Conservation (phyloP, 2,797 vertebrate species). For the Hapalemur alaotrensis region DNA sequence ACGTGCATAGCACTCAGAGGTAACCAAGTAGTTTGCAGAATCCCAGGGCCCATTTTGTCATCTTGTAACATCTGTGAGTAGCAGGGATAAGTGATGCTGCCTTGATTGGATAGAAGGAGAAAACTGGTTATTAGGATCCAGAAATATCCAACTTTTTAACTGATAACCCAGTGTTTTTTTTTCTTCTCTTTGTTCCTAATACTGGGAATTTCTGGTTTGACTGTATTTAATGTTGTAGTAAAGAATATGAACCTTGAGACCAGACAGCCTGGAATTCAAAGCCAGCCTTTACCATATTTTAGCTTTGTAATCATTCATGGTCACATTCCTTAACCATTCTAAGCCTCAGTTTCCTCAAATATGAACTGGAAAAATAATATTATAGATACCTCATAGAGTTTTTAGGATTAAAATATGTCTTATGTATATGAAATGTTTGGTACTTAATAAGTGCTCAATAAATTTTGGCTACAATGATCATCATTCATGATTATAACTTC, state of each 20-base stretch:
- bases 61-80: not conserved
- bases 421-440: not conserved
- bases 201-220: not conserved
- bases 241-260: not conserved
- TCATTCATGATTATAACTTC: not conserved
- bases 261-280: not conserved
- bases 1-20: not conserved
- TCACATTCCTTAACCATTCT: not conserved
- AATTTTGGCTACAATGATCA: not conserved
- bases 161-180: not conserved
- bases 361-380: not conserved
- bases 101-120: not conserved
- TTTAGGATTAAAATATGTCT: not conserved
- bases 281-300: not conserved
- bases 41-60: not conserved
- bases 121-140: not conserved
- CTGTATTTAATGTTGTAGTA: not conserved
- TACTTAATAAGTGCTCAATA: not conserved
- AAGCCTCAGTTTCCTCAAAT: not conserved
- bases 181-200: not conserved
- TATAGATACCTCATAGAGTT: not conserved
- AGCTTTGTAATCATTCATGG: not conserved
- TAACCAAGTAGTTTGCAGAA: not conserved
- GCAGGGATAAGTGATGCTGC: not conserved
- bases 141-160: not conserved